Base-by-base conservation (phyloP, 2,888 invertebrate species). In the Lagria hirta region DNA sequence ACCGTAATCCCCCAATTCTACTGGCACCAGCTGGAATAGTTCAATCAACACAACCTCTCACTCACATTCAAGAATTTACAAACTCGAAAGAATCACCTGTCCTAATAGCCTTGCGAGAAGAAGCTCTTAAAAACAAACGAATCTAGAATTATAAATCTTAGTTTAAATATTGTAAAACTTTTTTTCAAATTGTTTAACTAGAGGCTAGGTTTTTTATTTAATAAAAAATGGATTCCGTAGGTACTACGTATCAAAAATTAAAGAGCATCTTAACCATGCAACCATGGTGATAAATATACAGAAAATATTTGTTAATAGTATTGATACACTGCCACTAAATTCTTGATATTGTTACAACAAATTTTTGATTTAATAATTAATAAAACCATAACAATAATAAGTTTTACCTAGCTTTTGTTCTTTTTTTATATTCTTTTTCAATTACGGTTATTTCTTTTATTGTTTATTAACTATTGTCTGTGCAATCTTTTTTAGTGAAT, bases 11-110 rank as follows among this genome's bases (percentile, higher is more conserved):
- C 13, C 70, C 70, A 5, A 50, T 65, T 30, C 66, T 69, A 2
- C 55, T 73, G 21, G 65, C 68, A n/a, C 74, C 74, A 7, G 73
- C 71, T 2, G 74, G 74, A 7, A 73, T 74, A 37, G 70, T 73
- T 2, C 73, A 73, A 52, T 74, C 74, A 3, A 68, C 72, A 3
- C 72, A 72, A 32, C 74, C 74, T 0, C 54, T 63, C 17, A 58
- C 66, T 3, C 63, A 58, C 36, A 58, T 69, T 12, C 61, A 66
- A 30, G 58, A 64, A 3, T 75, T 75, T 61, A 56, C 64, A 41
- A 74, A 74, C 54, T 68, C 73, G 11, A 74, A 74, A 52, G 74
- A 72, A 43, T 72, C 71, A 0, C 57, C 66, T 2, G 50, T 72
- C 4, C 57, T 75, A 22, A 69, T 68, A 42, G 58, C 63, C 10